These are phyloP conservation scores for Percopsis omiscomaycus DNA, from an alignment of 2,797 vertebrate genomes.

Conservation along the genomic window DNA sequence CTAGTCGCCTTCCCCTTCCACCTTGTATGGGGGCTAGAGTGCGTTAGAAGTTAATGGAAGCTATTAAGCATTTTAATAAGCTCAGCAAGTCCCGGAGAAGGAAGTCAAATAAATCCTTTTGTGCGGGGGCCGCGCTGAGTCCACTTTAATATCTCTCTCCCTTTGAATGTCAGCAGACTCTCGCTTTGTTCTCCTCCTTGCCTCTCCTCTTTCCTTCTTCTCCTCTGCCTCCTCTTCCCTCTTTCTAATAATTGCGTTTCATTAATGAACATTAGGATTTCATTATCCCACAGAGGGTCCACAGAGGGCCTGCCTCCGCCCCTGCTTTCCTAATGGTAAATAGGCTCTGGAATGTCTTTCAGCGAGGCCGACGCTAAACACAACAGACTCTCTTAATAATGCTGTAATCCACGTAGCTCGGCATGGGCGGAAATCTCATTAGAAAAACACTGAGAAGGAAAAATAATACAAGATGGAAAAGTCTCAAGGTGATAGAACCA, in stretches of 20 bases:
- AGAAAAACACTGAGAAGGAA: slow-evolving; percentile 72
- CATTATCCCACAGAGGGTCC: slow-evolving; percentile 75
- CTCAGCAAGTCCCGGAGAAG: slow-evolving; percentile 72
- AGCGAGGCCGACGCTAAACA: slow-evolving; percentile 66
- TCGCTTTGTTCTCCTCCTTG: slow-evolving; percentile 59
- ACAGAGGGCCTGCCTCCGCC: slow-evolving; percentile 34
- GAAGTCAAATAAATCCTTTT: slow-evolving; percentile 73
- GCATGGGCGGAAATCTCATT: slow-evolving; percentile 81
- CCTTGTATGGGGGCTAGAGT: slow-evolving; percentile 48
- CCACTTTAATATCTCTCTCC: slow-evolving; percentile 57
- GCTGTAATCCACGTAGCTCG: slow-evolving; percentile 65
- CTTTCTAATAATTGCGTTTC: slow-evolving; percentile 77
- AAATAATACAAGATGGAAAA: slow-evolving; percentile 70
- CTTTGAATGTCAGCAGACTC: slow-evolving; percentile 47
- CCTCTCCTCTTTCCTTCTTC: slow-evolving; percentile 33
- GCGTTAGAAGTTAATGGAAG: slow-evolving; percentile 76
- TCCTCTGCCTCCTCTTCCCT: slow-evolving; percentile 52
- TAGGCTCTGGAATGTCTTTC: slow-evolving; percentile 62
- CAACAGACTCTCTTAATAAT: slow-evolving; percentile 72
- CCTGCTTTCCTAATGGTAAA: slow-evolving; percentile 59
- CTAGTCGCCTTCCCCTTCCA: slow-evolving; percentile 38
- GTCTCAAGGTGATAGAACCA: slow-evolving; percentile 69
- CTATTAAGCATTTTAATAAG: slow-evolving; percentile 81
- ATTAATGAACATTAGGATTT: slow-evolving; percentile 83
- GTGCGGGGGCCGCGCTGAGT: slow-evolving; percentile 55